These are phyloP conservation scores for Andrena dorsata DNA, from an alignment of 2,888 invertebrate genomes.

Conservation along the genomic window DNA sequence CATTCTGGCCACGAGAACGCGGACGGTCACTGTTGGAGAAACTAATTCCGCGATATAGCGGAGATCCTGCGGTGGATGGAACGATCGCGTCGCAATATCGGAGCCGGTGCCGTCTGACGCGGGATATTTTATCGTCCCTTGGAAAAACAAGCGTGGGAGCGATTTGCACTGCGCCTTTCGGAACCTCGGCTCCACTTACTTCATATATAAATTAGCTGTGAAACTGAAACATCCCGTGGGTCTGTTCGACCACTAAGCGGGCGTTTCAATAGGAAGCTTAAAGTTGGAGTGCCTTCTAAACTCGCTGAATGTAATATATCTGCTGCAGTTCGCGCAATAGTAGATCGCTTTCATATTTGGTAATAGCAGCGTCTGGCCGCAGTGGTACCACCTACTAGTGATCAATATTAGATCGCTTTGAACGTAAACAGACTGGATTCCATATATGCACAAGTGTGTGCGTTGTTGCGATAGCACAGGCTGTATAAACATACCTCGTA, in stretches of 20 bases:
- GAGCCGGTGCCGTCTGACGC: constrained; percentile 3
- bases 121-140: constrained; percentile 27
- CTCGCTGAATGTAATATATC: too few species aligned
- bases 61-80: constrained; percentile 23
- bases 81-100: constrained; percentile 44
- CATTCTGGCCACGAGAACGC: constrained; percentile 8
- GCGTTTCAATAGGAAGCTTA: too few species aligned
- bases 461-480: constrained; percentile 2
- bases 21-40: constrained; percentile 38
- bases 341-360: too few species aligned
- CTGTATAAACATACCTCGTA: constrained; percentile 42
- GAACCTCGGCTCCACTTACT: not conserved
- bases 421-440: constrained; percentile 30
- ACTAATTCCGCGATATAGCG: constrained; percentile 45
- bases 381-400: not conserved
- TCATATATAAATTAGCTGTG: constrained; percentile 21
- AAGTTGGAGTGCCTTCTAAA: too few species aligned
- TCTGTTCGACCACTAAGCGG: too few species aligned
- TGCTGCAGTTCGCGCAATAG: too few species aligned
- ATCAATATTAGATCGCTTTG: constrained; percentile 39
- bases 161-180: not conserved
- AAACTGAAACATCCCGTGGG: not conserved
- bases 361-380: too few species aligned
- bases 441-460: constrained; percentile 1
- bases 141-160: constrained; percentile 13